These are phyloP conservation scores for Eulimnadia texana DNA, from an alignment of 1,140 invertebrate species.

Conservation along the genomic window DNA sequence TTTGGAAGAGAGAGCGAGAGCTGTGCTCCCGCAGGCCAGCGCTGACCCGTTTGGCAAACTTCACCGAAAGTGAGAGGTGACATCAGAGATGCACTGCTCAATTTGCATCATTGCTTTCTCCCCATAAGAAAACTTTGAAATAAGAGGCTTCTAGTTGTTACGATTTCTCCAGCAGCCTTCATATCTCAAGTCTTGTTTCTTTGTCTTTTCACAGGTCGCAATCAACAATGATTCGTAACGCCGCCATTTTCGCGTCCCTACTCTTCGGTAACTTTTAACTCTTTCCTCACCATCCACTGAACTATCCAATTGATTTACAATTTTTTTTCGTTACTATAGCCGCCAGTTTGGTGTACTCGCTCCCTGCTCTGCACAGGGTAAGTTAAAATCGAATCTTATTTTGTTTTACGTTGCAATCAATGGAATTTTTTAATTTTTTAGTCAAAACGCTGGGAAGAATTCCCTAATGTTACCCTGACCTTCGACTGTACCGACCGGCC, in stretches of 20 bases:
- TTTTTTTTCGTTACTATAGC: conserved; percentile 1
- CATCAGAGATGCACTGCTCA: conserved; percentile 2
- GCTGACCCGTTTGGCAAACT: conserved; percentile 11
- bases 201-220: neutral
- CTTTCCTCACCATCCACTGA: neutral
- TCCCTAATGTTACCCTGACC: conserved; percentile 43
- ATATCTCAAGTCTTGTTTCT: too few species aligned
- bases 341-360: conserved; percentile 4
- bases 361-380: conserved; percentile 14
- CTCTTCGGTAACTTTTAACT: neutral
- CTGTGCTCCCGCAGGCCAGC: conserved; percentile 2
- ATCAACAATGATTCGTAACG: conserved; percentile 13
- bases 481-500: conserved; percentile 40
- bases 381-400: neutral
- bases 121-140: neutral
- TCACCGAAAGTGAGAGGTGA: conserved; percentile 11
- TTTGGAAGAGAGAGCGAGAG: conserved; percentile 10
- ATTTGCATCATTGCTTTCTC: conserved; percentile 1
- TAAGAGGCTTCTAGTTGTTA: neutral
- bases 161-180: neutral
- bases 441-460: conserved; percentile 41
- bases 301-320: neutral
- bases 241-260: neutral
- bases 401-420: too few species aligned
- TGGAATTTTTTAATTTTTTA: neutral